Conservation (phyloP, 1,140 invertebrate species). For the Procambarus virginalis region DNA sequence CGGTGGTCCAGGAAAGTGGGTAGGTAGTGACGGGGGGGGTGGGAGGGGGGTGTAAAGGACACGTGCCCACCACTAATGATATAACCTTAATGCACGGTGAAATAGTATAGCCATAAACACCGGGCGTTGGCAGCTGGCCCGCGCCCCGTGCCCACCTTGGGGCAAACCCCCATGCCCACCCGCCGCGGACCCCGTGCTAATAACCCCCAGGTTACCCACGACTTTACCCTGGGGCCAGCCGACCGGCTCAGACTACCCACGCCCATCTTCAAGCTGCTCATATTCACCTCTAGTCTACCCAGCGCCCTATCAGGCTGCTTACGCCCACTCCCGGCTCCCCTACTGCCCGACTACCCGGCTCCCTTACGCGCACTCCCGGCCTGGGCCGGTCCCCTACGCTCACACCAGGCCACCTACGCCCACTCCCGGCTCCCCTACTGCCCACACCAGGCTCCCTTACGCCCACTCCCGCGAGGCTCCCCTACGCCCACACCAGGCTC, state of each 20-base stretch:
- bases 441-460: too few relatives aligned
- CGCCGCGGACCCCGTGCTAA: background rate
- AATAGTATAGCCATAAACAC: slow-evolving; percentile 33
- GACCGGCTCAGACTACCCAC: background rate
- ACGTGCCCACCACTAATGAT: slow-evolving; percentile 51
- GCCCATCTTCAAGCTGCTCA: background rate
- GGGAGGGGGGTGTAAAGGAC: background rate
- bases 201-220: background rate
- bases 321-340: background rate
- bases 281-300: background rate
- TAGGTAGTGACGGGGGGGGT: background rate
- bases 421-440: too few relatives aligned
- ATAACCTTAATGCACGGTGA: slow-evolving; percentile 45
- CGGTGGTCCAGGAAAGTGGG: too few relatives aligned
- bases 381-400: too few relatives aligned
- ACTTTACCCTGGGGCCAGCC: background rate
- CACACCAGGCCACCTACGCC: too few relatives aligned
- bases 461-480: too few relatives aligned
- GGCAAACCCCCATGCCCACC: background rate
- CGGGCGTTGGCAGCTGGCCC: slow-evolving; percentile 13
- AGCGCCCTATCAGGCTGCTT: background rate
- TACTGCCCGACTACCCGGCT: background rate
- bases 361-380: too few relatives aligned
- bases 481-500: too few relatives aligned
- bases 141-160: background rate